Conservation (phyloP, 2,113 vertebrate genomes). For the Lepisosteus osseus region DNA sequence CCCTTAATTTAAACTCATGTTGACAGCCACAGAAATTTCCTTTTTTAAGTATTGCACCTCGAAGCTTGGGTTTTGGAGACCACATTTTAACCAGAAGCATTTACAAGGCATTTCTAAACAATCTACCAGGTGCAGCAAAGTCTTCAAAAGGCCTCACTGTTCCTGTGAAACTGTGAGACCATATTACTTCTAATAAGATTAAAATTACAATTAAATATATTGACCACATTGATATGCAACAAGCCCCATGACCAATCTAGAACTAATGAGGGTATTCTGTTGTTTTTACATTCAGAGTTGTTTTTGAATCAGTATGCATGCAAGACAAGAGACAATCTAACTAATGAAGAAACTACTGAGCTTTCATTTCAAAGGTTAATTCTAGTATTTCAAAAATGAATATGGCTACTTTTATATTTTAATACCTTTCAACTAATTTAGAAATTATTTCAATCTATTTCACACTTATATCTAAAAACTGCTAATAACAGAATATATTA, state of each 20-base stretch:
- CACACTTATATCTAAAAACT: too few species aligned
- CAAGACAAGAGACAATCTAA: constrained; percentile 18
- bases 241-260: constrained; percentile 68
- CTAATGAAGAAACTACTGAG: constrained; percentile 4
- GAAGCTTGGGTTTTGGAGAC: constrained; percentile 55
- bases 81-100: constrained; percentile 70
- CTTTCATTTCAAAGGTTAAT: constrained; percentile 20
- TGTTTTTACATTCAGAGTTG: constrained; percentile 42
- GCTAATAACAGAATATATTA: too few species aligned
- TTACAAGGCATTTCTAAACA: constrained; percentile 79
- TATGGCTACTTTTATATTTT: not conserved
- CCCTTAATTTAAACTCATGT: constrained; percentile 75
- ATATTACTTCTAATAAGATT: constrained; percentile 72
- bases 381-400: constrained; percentile 12
- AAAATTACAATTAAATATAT: constrained; percentile 59
- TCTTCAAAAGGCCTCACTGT: constrained; percentile 48
- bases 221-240: constrained; percentile 54
- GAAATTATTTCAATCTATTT: not conserved
- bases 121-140: constrained; percentile 83
- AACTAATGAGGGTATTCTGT: constrained; percentile 61
- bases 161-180: constrained; percentile 57
- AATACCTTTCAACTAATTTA: not conserved
- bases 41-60: constrained; percentile 56
- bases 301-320: constrained; percentile 18
- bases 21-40: constrained; percentile 86